Evolutionary conservation across 2,113 vertebrate species (phyloP).

Genomic region (Petrocephalus microphthalmus): DNA sequence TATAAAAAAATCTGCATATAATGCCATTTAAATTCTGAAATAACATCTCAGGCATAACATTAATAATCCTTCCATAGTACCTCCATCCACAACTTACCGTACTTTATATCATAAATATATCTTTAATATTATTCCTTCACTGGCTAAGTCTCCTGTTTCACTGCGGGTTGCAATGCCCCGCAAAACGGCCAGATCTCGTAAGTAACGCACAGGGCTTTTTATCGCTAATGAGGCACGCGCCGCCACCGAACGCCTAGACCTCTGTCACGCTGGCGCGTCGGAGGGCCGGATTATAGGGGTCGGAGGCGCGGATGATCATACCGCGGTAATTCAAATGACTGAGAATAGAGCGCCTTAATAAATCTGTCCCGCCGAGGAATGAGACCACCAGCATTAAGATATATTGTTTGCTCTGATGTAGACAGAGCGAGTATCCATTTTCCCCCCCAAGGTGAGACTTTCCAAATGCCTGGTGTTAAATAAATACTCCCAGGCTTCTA

Average conservation of each 20-base stretch:
- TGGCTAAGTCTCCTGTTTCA: neutral
- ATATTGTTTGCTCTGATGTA: slow-evolving; percentile 47
- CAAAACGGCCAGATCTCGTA: neutral
- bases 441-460: slow-evolving; percentile 50
- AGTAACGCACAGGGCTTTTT: neutral
- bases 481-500: slow-evolving; percentile 59
- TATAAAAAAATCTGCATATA: neutral
- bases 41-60: neutral
- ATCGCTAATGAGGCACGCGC: neutral
- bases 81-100: neutral
- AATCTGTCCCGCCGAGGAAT: slow-evolving; percentile 46
- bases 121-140: neutral
- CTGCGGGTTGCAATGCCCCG: neutral
- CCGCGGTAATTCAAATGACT: slow-evolving; percentile 38
- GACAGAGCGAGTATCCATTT: slow-evolving; percentile 45
- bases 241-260: neutral
- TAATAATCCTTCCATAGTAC: neutral
- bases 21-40: neutral
- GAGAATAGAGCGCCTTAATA: slow-evolving; percentile 36
- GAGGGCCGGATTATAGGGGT: slow-evolving; percentile 14
- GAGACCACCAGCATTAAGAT: slow-evolving; percentile 47
- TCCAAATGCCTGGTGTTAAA: slow-evolving; percentile 50
- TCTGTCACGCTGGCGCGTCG: slow-evolving; percentile 8
- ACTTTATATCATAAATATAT: neutral
- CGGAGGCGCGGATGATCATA: slow-evolving; percentile 34